Conservation (phyloP, 2,888 invertebrate genomes). For the Mactromeris polynyma region DNA sequence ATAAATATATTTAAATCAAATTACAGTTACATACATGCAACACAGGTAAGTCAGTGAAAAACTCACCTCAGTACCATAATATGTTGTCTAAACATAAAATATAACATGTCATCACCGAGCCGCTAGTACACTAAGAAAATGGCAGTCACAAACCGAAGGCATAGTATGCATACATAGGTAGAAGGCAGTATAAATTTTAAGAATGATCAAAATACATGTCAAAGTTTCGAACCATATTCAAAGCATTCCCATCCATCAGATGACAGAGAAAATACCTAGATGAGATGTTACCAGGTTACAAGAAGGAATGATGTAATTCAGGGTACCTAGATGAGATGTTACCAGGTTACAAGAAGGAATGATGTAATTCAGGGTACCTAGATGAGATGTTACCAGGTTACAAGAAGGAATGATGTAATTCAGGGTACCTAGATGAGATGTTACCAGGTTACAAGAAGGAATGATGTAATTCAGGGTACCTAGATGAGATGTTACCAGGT, state of each 20-base stretch:
- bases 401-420: too few species aligned
- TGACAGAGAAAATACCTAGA: too few species aligned
- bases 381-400: too few species aligned
- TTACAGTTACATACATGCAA: background rate
- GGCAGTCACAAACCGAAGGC: background rate
- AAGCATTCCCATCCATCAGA: background rate
- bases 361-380: too few species aligned
- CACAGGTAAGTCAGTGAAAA: background rate
- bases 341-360: too few species aligned
- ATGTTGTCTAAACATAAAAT: constrained; percentile 23
- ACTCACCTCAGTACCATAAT: constrained; percentile 17
- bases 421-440: too few species aligned
- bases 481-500: too few species aligned
- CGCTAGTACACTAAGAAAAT: background rate
- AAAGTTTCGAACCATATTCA: background rate
- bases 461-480: too few species aligned
- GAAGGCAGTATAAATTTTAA: background rate
- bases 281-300: too few species aligned
- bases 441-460: too few species aligned
- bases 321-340: too few species aligned
- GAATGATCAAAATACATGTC: background rate
- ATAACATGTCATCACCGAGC: background rate
- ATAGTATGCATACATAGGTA: background rate
- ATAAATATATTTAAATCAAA: background rate
- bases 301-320: too few species aligned